These are phyloP conservation scores for Xenopus petersii DNA, from an alignment of 2,797 vertebrate genomes.

Conservation along the genomic window DNA sequence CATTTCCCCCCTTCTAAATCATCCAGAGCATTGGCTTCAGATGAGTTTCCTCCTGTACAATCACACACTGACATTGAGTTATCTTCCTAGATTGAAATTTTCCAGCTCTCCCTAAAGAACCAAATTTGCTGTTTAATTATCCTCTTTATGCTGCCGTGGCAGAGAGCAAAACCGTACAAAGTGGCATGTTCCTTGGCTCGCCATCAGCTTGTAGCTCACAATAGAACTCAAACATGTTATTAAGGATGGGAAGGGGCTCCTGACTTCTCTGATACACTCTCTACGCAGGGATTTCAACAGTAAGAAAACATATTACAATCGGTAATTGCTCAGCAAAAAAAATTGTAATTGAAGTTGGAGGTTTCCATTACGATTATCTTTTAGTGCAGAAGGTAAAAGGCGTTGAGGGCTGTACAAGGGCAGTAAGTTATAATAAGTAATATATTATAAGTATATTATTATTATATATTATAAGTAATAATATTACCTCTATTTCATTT, in stretches of 20 bases:
- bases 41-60: constrained; percentile 18
- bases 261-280: not conserved
- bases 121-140: constrained; percentile 18
- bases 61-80: constrained; percentile 4
- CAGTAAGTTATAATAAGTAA: no score
- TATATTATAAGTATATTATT: no score
- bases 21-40: constrained; percentile 10
- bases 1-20: constrained; percentile 28
- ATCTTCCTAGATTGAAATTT: constrained; percentile 16
- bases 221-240: constrained; percentile 14
- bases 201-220: constrained; percentile 2
- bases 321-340: constrained; percentile 29
- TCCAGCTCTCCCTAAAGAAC: constrained; percentile 9
- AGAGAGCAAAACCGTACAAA: no score
- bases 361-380: not conserved
- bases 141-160: not conserved
- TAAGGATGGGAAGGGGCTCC: constrained; percentile 13
- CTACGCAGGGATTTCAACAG: constrained; percentile 9
- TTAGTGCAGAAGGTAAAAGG: constrained; percentile 11
- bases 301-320: constrained; percentile 28
- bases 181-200: not conserved
- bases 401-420: not conserved
- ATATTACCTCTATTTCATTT: no score
- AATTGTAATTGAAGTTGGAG: constrained; percentile 13
- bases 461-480: no score